phyloP scores from a whole-genome alignment of 2,888 invertebrate species.

The Phorcus lineatus region DNA sequence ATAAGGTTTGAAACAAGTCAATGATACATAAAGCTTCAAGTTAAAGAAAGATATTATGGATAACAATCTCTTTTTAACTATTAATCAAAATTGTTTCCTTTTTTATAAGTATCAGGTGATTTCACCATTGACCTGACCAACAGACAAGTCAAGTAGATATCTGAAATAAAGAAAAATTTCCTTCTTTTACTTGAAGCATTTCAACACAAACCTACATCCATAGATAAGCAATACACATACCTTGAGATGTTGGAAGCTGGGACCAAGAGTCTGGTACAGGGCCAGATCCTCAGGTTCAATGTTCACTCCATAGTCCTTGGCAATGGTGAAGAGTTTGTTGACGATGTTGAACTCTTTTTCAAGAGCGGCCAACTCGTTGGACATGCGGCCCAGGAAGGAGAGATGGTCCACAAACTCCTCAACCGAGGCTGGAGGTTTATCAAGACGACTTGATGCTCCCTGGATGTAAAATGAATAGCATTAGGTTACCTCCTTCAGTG shows the following conservation, averaged over 20 bases:
- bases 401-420: conserved; percentile 76
- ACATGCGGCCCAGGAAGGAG: conserved; percentile 73
- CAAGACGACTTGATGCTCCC: conserved; percentile 73
- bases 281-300: conserved; percentile 73
- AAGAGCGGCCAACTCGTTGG: conserved; percentile 72
- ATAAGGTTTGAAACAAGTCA: no score
- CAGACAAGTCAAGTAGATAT: no score
- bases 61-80: no score
- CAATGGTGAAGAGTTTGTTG: conserved; percentile 74
- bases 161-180: no score
- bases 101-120: no score
- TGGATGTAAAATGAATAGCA: conserved; percentile 37
- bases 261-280: conserved; percentile 74
- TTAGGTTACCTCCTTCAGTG: neutral
- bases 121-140: no score
- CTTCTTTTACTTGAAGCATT: no score
- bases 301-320: conserved; percentile 70
- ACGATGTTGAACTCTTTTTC: conserved; percentile 73
- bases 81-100: no score
- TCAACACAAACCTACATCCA: no score
- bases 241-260: conserved; percentile 75
- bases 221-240: conserved; percentile 39
- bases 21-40: no score
- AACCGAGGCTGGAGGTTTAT: conserved; percentile 70
- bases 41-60: no score